Percentiles rank a stretch among this genome's conserved stretches.
Evolutionary conservation across 2,888 invertebrate genomes (phyloP).

Genomic region (Antitype chi): DNA sequence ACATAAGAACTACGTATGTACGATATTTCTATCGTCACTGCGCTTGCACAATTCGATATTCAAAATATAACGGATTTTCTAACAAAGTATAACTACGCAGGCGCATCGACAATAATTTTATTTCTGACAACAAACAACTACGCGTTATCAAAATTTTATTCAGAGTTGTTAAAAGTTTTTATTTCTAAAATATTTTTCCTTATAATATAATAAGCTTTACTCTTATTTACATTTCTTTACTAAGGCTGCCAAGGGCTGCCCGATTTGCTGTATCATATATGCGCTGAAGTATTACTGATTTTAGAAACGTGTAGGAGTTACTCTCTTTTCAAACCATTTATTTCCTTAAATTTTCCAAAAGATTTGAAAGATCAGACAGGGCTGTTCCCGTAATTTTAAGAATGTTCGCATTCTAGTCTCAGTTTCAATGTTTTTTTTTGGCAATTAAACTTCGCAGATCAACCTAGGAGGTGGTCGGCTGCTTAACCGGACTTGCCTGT

Average conservation of each 20-base stretch:
- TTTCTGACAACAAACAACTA: constrained; percentile 28
- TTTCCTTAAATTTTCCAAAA: too few species aligned
- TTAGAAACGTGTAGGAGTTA: constrained; percentile 30
- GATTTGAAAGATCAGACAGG: background rate
- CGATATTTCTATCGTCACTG: constrained; percentile 13
- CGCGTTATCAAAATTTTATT: constrained; percentile 26
- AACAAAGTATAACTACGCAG: background rate
- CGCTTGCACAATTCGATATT: constrained; percentile 23
- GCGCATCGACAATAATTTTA: constrained; percentile 17
- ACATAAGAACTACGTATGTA: constrained; percentile 10
- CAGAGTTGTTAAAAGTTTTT: constrained; percentile 11
- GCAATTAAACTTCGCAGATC: too few species aligned
- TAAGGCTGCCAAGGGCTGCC: constrained; percentile 40
- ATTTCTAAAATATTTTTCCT: constrained; percentile 24
- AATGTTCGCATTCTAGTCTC: background rate
- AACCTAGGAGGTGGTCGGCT: too few species aligned
- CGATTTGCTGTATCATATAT: constrained; percentile 15
- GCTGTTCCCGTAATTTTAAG: background rate
- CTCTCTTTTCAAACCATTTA: background rate
- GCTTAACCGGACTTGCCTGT: too few species aligned
- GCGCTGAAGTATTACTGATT: constrained; percentile 29
- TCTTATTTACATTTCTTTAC: constrained; percentile 50
- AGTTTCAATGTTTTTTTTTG: background rate
- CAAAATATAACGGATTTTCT: constrained; percentile 2
- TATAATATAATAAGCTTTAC: constrained; percentile 37